A percentile compares a stretch with the other conserved stretches of the same genome.
Evolutionary conservation across 2,113 vertebrate genomes (phyloP).

Genomic region (Xiphophorus hellerii): DNA sequence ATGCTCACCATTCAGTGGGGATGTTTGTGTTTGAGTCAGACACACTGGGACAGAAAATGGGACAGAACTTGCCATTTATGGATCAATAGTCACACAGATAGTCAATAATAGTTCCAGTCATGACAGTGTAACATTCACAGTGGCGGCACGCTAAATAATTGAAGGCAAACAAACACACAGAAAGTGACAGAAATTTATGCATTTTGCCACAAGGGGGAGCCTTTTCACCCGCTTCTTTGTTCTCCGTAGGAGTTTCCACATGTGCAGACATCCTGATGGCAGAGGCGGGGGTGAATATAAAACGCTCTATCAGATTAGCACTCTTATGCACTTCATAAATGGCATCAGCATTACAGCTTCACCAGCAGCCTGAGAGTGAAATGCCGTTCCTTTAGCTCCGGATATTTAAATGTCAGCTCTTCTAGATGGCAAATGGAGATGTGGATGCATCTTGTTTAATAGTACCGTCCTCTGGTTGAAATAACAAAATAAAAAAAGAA

Average conservation of each 20-base stretch:
- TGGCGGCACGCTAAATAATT: slow-evolving; percentile 52
- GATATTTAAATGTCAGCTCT: slow-evolving; percentile 64
- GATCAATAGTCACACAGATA: slow-evolving; percentile 60
- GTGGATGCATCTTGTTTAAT: slow-evolving; percentile 7
- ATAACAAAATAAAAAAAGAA: slow-evolving; percentile 42
- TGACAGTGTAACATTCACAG: slow-evolving; percentile 41
- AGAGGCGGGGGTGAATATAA: slow-evolving; percentile 18
- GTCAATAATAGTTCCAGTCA: slow-evolving; percentile 46
- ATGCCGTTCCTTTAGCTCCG: slow-evolving; percentile 25
- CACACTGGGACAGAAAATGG: slow-evolving; percentile 40
- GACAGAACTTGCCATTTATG: slow-evolving; percentile 32
- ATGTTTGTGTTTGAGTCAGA: slow-evolving; percentile 19
- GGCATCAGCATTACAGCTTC: slow-evolving; percentile 47
- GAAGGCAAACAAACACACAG: slow-evolving; percentile 41
- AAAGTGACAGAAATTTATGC: neutral
- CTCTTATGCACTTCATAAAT: slow-evolving; percentile 26
- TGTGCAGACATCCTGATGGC: slow-evolving; percentile 28
- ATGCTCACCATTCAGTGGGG: slow-evolving; percentile 19
- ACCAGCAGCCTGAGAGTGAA: slow-evolving; percentile 30
- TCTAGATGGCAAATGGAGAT: slow-evolving; percentile 30
- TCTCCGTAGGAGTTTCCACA: slow-evolving; percentile 24
- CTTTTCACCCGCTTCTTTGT: slow-evolving; percentile 35
- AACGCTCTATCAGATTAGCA: slow-evolving; percentile 52
- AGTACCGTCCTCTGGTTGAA: slow-evolving; percentile 26
- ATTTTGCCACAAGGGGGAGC: slow-evolving; percentile 65